Conservation (phyloP, 2,888 invertebrate species). For the Plagodis dolabraria region DNA sequence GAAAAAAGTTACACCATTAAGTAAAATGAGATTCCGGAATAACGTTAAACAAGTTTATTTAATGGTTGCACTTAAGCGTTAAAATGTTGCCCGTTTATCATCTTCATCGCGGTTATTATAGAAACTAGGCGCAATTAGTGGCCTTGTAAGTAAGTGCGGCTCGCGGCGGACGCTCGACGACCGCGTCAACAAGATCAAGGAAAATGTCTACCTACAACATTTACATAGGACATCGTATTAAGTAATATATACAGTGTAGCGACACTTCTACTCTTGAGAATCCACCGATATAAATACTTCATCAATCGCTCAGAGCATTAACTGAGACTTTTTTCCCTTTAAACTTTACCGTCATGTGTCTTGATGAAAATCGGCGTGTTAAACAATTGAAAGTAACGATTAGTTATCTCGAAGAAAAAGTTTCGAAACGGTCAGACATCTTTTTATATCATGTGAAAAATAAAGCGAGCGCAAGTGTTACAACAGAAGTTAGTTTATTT, state of each 20-base stretch:
- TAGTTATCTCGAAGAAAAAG: too few relatives aligned
- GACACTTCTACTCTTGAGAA: conserved; percentile 2
- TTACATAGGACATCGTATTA: conserved; percentile 54
- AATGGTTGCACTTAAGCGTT: conserved; percentile 22
- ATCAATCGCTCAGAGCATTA: too few relatives aligned
- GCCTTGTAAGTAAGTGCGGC: not conserved
- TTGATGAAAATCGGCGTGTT: too few relatives aligned
- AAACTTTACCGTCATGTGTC: too few relatives aligned
- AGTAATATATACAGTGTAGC: conserved; percentile 16
- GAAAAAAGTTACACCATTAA: conserved; percentile 19
- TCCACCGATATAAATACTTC: not conserved
- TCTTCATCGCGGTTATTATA: conserved; percentile 5
- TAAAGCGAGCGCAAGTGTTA: too few relatives aligned
- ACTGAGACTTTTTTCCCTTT: too few relatives aligned
- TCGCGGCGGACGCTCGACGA: not conserved
- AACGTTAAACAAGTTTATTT: conserved; percentile 26
- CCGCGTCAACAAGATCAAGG: not conserved
- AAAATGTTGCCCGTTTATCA: conserved; percentile 16
- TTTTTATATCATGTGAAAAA: too few relatives aligned
- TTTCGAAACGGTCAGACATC: too few relatives aligned
- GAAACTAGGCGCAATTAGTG: conserved; percentile 6
- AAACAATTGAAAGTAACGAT: too few relatives aligned
- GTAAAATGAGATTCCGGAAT: conserved; percentile 31
- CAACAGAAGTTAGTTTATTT: too few relatives aligned
- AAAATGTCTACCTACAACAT: conserved; percentile 53